These are phyloP conservation scores for Centruroides vittatus DNA, from an alignment of 1,140 invertebrate species.

Conservation along the genomic window DNA sequence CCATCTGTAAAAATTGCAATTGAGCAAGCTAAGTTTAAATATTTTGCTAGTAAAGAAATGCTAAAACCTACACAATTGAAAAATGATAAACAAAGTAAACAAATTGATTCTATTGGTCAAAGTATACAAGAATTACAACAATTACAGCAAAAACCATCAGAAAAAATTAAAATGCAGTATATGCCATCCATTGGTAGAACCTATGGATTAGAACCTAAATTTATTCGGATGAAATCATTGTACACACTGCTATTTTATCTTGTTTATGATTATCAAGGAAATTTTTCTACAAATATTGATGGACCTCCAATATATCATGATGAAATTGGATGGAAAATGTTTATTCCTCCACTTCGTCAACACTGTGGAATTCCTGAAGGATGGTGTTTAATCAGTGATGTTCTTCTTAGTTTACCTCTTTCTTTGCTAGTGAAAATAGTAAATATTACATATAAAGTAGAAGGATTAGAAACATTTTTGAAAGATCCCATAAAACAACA, in stretches of 20 bases:
- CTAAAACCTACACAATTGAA: not conserved
- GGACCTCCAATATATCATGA: slow-evolving; percentile 25
- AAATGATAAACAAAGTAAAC: slow-evolving; percentile 1
- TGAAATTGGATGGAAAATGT: slow-evolving; percentile 50
- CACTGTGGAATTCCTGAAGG: slow-evolving; percentile 46
- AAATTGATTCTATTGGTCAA: not conserved
- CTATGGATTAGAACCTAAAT: slow-evolving; percentile 48
- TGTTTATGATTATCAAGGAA: slow-evolving; percentile 35
- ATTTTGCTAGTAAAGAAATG: slow-evolving; percentile 24
- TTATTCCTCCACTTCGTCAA: slow-evolving; percentile 47
- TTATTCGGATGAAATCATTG: slow-evolving; percentile 45
- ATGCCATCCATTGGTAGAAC: slow-evolving; percentile 18
- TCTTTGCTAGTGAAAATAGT: slow-evolving; percentile 52
- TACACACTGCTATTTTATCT: slow-evolving; percentile 56
- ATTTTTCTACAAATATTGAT: slow-evolving; percentile 22
- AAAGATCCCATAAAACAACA: slow-evolving; percentile 51
- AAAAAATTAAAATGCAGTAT: slow-evolving; percentile 3
- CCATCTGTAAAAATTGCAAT: slow-evolving; percentile 39
- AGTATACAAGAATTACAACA: not conserved
- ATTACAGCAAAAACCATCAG: not conserved
- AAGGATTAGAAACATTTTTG: slow-evolving; percentile 43
- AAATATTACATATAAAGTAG: slow-evolving; percentile 40
- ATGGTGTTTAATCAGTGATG: slow-evolving; percentile 57
- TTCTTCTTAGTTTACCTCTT: slow-evolving; percentile 53
- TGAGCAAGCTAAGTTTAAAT: slow-evolving; percentile 45